Percentiles rank a stretch among this genome's conserved stretches.
phyloP scores from a whole-genome alignment of 2,888 invertebrate species.

The Crematogaster levior region DNA sequence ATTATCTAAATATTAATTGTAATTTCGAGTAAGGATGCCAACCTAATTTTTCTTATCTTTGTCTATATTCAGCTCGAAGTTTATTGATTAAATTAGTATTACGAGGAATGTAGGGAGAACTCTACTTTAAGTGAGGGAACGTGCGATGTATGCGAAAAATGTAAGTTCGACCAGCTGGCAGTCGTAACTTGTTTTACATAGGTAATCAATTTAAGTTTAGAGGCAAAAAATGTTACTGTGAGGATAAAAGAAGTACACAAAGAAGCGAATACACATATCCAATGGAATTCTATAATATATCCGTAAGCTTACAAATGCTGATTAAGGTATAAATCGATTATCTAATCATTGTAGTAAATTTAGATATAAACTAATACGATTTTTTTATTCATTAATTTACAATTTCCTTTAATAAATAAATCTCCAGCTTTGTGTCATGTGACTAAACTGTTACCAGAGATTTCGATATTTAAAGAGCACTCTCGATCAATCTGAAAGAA shows the following conservation, averaged over 20 bases:
- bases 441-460: neutral
- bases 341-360: neutral
- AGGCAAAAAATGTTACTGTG: neutral
- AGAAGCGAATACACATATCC: neutral
- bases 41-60: neutral
- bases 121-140: constrained; percentile 52
- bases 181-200: constrained; percentile 28
- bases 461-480: neutral
- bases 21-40: neutral
- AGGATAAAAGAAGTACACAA: neutral
- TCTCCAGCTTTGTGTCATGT: neutral
- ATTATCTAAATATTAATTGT: neutral
- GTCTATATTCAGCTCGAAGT: constrained; percentile 36
- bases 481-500: neutral
- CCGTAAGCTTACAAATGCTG: neutral
- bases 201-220: constrained; percentile 56
- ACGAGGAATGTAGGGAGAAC: constrained; percentile 18
- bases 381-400: neutral
- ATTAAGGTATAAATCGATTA: neutral
- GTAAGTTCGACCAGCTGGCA: constrained; percentile 18
- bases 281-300: neutral
- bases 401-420: neutral
- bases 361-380: neutral
- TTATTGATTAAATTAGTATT: constrained; percentile 55
- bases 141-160: constrained; percentile 53